A percentile compares a stretch with the other conserved stretches of the same genome.
These are phyloP conservation scores for Amiota mariae DNA, from an alignment of 2,888 invertebrate genomes.

Conservation along the genomic window DNA sequence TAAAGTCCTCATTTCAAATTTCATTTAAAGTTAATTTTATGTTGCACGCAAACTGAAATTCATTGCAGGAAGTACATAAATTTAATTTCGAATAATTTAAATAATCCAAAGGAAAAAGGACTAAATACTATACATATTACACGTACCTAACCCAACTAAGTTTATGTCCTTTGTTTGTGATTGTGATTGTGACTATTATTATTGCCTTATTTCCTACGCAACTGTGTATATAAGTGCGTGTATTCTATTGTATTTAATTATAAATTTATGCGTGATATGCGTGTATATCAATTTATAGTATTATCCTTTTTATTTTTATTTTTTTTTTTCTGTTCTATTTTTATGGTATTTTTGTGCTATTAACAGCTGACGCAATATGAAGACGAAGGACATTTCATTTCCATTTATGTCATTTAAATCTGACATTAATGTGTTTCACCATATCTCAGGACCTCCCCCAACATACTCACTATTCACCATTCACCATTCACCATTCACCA, in stretches of 20 bases:
- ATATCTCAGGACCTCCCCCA: no score
- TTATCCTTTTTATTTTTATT: slow-evolving; percentile 30
- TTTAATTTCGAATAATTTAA: slow-evolving; percentile 27
- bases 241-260: slow-evolving; percentile 30
- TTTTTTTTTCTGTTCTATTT: neutral
- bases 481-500: no score
- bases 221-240: slow-evolving; percentile 17
- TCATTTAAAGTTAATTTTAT: slow-evolving; percentile 26
- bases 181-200: neutral
- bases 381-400: neutral
- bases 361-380: neutral
- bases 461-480: no score
- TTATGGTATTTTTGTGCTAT: neutral
- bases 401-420: slow-evolving; percentile 25
- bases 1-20: neutral
- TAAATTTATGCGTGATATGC: neutral
- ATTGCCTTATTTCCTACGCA: slow-evolving; percentile 6
- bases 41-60: neutral
- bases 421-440: neutral
- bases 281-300: slow-evolving; percentile 34
- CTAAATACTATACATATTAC: neutral
- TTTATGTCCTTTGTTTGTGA: neutral
- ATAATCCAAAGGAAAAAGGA: slow-evolving; percentile 14
- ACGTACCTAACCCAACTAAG: neutral
- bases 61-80: neutral